Percentiles rank a stretch among this genome's conserved stretches.
phyloP scores from a whole-genome alignment of 2,113 vertebrate genomes.

The Plecotus auritus region DNA sequence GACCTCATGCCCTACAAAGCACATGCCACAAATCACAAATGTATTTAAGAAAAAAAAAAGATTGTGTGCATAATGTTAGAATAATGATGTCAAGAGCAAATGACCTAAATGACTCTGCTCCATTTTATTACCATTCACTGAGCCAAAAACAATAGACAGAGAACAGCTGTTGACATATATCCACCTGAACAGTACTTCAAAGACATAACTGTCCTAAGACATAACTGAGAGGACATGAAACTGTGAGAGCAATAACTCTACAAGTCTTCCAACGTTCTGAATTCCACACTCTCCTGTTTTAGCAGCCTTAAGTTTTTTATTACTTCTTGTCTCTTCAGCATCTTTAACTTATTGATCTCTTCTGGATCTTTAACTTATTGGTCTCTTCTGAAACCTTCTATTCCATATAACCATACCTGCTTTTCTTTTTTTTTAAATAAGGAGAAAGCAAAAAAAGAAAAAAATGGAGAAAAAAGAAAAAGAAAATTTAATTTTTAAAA shows the following conservation, averaged over 20 bases:
- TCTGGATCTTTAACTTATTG: not conserved
- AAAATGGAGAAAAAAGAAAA: not conserved
- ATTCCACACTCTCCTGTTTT: not conserved
- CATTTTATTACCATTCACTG: not conserved
- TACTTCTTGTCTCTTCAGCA: not conserved
- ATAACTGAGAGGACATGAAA: not conserved
- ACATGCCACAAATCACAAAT: constrained; percentile 50
- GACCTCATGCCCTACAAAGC: constrained; percentile 24
- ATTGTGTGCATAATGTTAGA: not conserved
- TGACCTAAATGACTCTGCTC: constrained; percentile 33
- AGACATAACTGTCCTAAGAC: not conserved
- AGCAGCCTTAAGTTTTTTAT: not conserved
- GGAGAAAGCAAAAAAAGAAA: not conserved
- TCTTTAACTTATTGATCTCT: not conserved
- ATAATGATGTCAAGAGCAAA: constrained; percentile 26
- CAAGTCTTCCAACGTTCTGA: not conserved
- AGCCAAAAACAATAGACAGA: constrained; percentile 15
- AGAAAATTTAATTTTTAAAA: not conserved
- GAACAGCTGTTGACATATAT: not conserved
- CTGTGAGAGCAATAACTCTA: not conserved
- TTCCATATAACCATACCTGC: not conserved
- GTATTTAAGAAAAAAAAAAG: constrained; percentile 24
- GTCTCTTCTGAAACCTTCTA: not conserved
- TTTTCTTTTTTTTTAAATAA: not conserved
- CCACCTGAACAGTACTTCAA: not conserved